phyloP scores from a whole-genome alignment of 2,113 vertebrate species.

The Pseudopodoces humilis region DNA sequence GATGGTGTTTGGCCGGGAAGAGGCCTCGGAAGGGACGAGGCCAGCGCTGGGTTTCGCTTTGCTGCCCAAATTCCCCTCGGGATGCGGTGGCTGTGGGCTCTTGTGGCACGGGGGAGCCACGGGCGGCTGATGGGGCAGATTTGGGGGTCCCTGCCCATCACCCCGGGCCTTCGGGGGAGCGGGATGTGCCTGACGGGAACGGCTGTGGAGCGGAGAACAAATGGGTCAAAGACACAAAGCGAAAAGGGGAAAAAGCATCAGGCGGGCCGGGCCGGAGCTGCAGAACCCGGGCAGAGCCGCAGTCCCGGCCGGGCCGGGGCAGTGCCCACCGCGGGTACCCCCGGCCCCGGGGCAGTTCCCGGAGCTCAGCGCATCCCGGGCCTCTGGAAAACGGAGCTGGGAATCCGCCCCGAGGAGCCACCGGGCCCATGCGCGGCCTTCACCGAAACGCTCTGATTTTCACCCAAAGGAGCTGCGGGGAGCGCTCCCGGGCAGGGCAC shows the following conservation, averaged over 20 bases:
- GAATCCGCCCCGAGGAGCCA: background rate
- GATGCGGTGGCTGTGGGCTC: accelerated
- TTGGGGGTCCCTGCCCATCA: background rate
- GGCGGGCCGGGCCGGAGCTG: background rate
- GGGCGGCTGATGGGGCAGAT: no score
- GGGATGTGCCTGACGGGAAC: background rate
- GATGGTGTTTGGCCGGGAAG: background rate
- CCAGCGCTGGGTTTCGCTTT: background rate
- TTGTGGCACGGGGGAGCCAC: accelerated
- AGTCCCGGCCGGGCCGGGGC: background rate
- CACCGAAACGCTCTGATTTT: background rate
- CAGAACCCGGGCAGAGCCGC: background rate
- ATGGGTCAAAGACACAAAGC: accelerated
- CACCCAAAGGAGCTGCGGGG: background rate
- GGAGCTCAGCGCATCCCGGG: background rate
- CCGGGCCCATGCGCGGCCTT: background rate
- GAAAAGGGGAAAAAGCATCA: background rate
- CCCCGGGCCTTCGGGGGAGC: background rate
- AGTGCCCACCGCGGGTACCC: background rate
- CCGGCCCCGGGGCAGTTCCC: background rate
- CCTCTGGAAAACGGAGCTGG: background rate
- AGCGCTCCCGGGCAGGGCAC: background rate
- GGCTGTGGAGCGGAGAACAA: background rate
- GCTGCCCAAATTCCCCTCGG: background rate
- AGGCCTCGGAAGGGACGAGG: background rate